phyloP scores from a whole-genome alignment of 2,797 vertebrate genomes.

The Gymnodraco acuticeps region DNA sequence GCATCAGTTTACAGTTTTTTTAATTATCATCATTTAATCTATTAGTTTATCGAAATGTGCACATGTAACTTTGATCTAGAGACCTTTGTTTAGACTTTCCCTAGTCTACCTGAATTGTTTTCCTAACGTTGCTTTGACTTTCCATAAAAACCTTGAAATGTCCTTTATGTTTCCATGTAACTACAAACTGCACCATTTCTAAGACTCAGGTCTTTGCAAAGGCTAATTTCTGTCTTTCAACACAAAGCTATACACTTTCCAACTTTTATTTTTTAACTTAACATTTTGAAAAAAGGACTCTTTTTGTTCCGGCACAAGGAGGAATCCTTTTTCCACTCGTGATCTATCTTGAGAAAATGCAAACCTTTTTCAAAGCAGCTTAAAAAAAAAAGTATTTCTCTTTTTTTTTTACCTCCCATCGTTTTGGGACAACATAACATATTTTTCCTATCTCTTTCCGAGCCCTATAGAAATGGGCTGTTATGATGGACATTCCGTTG shows the following conservation, averaged over 20 bases:
- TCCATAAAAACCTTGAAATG: background rate
- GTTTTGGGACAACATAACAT: too few species aligned
- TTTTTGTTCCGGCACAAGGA: background rate
- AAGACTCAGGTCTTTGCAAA: background rate
- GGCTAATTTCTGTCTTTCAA: background rate
- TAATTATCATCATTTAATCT: background rate
- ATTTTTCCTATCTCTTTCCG: too few species aligned
- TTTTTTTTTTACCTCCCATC: too few species aligned
- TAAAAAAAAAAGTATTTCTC: too few species aligned
- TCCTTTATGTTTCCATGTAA: background rate
- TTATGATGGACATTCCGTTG: slow-evolving; percentile 3
- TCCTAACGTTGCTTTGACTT: background rate
- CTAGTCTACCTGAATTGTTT: background rate
- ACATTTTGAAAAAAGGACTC: background rate
- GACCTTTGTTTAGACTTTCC: background rate
- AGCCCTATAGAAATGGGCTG: background rate
- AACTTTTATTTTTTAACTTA: background rate
- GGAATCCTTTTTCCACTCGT: too few species aligned
- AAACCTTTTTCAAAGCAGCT: too few species aligned
- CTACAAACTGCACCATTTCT: slow-evolving; percentile 10
- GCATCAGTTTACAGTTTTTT: background rate
- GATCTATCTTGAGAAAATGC: too few species aligned
- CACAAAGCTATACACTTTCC: background rate
- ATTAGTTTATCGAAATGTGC: background rate
- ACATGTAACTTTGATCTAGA: background rate